A percentile compares a stretch with the other conserved stretches of the same genome.
Evolutionary conservation across 2,888 invertebrate genomes (phyloP).

Genomic region (Perithous albicinctus): DNA sequence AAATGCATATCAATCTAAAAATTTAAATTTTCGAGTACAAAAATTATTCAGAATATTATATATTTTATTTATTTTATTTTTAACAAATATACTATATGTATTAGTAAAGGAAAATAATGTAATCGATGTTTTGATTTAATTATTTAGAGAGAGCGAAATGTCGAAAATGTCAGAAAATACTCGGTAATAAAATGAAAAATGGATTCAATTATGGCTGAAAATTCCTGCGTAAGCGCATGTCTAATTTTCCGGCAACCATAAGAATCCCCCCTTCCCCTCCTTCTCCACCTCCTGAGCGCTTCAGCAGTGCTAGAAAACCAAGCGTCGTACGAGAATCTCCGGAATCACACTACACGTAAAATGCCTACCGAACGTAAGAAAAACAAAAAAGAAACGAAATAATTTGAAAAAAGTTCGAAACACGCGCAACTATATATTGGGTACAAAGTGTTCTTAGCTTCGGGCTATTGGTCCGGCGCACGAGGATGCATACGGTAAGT

Average conservation of each 20-base stretch:
- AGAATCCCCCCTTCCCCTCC: not conserved
- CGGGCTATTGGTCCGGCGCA: conserved; percentile 38
- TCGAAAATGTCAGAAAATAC: not conserved
- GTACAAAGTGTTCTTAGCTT: conserved; percentile 24
- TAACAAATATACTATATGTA: too few species aligned
- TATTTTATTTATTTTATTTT: too few species aligned
- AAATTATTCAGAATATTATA: too few species aligned
- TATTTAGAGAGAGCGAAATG: not conserved
- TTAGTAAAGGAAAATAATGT: not conserved
- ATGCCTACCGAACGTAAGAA: not conserved
- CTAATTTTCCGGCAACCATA: conserved; percentile 14
- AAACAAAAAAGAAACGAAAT: not conserved
- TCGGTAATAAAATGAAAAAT: not conserved
- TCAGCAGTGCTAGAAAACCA: not conserved
- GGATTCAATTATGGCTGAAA: conserved; percentile 1
- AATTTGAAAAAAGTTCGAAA: not conserved
- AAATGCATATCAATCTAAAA: too few species aligned
- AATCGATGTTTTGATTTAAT: not conserved
- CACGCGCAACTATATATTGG: not conserved
- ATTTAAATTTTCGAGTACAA: too few species aligned
- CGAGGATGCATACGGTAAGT: conserved; percentile 59
- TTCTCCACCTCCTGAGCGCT: not conserved
- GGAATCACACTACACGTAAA: not conserved
- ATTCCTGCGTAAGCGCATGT: conserved; percentile 27
- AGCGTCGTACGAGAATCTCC: not conserved